These are phyloP conservation scores for Acridotheres tristis DNA, from an alignment of 2,797 vertebrate species.

Conservation along the genomic window DNA sequence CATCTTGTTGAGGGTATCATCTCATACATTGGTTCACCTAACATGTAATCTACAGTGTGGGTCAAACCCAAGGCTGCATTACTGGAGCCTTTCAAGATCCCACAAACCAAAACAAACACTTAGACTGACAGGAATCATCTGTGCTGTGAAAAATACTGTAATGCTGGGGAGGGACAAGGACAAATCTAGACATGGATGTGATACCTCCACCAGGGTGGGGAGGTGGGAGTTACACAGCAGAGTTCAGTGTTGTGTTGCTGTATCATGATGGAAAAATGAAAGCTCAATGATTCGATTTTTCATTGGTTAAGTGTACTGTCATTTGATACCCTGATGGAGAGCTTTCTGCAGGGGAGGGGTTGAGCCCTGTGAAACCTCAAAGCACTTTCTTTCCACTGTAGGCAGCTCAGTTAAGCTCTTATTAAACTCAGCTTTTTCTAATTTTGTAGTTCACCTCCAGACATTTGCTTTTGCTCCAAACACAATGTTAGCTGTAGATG, in stretches of 20 bases:
- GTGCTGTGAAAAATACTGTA: not conserved
- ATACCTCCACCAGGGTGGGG: not conserved
- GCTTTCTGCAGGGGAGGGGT: not conserved
- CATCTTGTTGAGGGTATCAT: not conserved
- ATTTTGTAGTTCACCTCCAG: slow-evolving; percentile 53
- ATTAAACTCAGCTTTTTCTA: slow-evolving; percentile 50
- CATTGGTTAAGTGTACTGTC: slow-evolving; percentile 4
- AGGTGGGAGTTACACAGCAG: not conserved
- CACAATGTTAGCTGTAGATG: slow-evolving; percentile 29
- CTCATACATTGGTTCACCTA: not conserved
- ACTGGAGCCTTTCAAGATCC: not conserved
- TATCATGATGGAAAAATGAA: not conserved
- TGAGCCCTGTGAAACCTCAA: slow-evolving; percentile 44
- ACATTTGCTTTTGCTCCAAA: slow-evolving; percentile 47
- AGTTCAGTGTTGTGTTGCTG: not conserved
- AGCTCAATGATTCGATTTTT: not conserved
- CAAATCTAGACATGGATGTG: not conserved
- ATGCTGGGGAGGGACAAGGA: not conserved
- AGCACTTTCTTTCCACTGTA: slow-evolving; percentile 50
- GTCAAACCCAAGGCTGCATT: not conserved
- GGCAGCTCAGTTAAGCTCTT: slow-evolving; percentile 16
- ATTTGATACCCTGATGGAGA: slow-evolving; percentile 26
- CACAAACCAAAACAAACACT: not conserved
- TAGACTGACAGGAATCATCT: not conserved
- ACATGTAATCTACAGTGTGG: not conserved